phyloP scores from a whole-genome alignment of 1,140 invertebrate genomes.

The Lineus longissimus region DNA sequence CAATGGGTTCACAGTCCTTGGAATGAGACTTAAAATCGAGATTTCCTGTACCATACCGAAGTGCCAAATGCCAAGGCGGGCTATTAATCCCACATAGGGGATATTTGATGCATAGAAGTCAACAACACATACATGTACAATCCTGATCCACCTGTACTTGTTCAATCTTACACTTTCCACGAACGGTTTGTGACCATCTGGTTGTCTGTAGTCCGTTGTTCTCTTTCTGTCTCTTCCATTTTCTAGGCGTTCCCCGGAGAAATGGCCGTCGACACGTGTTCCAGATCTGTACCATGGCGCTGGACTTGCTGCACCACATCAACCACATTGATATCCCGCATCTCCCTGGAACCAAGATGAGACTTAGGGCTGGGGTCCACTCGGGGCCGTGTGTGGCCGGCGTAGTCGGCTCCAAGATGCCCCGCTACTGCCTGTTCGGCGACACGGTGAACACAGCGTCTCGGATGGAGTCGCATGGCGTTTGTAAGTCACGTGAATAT shows the following conservation, averaged over 20 bases:
- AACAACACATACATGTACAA: no score
- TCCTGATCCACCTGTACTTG: no score
- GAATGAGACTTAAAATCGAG: no score
- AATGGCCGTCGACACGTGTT: conserved; percentile 68
- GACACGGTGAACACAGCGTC: conserved; percentile 29
- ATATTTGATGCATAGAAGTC: no score
- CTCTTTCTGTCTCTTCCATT: no score
- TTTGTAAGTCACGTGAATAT: background rate
- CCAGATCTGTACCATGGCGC: conserved; percentile 68
- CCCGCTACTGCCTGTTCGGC: conserved; percentile 25
- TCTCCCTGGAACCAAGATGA: conserved; percentile 23
- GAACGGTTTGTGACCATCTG: no score
- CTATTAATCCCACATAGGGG: no score
- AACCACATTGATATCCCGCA: conserved; percentile 23
- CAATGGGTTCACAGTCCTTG: no score
- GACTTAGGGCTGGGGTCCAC: conserved; percentile 24
- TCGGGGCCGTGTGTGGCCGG: conserved; percentile 28
- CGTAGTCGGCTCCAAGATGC: conserved; percentile 27
- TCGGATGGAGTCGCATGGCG: conserved; percentile 26
- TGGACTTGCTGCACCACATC: conserved; percentile 23
- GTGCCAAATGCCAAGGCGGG: no score
- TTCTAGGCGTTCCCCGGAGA: conserved; percentile 68
- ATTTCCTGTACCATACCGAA: no score
- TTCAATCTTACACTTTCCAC: no score
- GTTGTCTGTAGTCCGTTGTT: no score